A percentile compares a stretch with the other conserved stretches of the same genome.
These are phyloP conservation scores for Osmoderma eremita DNA, from an alignment of 2,888 invertebrate species.

Conservation along the genomic window DNA sequence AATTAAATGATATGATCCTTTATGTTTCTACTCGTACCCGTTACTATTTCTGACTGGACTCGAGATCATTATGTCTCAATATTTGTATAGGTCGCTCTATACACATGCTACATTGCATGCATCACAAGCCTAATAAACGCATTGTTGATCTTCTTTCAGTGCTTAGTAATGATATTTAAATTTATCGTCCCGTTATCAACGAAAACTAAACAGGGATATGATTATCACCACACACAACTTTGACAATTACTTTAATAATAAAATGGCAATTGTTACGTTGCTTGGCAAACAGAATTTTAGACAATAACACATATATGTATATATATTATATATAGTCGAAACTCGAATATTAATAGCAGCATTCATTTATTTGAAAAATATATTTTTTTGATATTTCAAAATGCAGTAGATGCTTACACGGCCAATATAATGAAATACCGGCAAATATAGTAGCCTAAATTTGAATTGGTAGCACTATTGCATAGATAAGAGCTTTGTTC, in stretches of 20 bases:
- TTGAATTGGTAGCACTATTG: too few species aligned
- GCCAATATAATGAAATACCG: too few species aligned
- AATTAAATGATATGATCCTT: constrained; percentile 31
- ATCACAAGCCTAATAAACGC: constrained; percentile 37
- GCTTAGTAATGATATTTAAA: constrained; percentile 32
- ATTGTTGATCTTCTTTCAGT: constrained; percentile 38
- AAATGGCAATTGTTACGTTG: neutral
- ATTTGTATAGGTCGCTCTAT: constrained; percentile 34
- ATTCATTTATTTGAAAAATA: too few species aligned
- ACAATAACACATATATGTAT: neutral
- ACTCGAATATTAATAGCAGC: too few species aligned
- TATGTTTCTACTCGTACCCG: constrained; percentile 23
- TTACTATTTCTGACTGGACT: constrained; percentile 38
- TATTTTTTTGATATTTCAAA: too few species aligned
- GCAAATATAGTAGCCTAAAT: too few species aligned
- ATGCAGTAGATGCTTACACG: too few species aligned
- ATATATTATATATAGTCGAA: neutral
- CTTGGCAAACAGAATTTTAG: too few species aligned
- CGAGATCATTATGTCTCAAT: constrained; percentile 42
- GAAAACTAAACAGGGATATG: constrained; percentile 26
- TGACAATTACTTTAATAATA: constrained; percentile 19
- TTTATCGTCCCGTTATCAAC: constrained; percentile 28
- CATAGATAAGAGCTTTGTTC: too few species aligned
- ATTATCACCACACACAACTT: neutral
- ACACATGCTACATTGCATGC: constrained; percentile 28